Conservation (phyloP, 2,113 vertebrate genomes). For the Bos taurus region DNA sequence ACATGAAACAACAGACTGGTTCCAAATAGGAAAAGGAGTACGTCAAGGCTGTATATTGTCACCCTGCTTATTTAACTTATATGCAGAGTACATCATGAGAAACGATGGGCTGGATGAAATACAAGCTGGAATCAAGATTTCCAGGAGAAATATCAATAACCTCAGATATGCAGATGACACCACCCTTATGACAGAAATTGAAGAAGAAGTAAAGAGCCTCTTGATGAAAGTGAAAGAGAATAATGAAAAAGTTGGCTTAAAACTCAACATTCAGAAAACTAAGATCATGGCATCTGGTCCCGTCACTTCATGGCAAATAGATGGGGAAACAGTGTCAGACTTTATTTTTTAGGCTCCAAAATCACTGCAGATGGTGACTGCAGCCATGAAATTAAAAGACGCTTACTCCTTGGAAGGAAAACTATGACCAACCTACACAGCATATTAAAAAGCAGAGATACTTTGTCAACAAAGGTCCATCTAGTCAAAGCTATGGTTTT, state of each 20-base stretch:
- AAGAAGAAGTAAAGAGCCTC: background rate
- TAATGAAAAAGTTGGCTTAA: background rate
- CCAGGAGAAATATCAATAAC: background rate
- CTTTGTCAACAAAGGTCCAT: background rate
- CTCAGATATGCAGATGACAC: background rate
- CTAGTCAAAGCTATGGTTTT: background rate
- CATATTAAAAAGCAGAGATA: background rate
- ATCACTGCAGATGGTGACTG: background rate
- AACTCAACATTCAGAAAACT: background rate
- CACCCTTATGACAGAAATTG: background rate
- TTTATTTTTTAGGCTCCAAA: background rate
- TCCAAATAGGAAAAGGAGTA: background rate
- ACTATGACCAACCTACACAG: background rate
- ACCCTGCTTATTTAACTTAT: background rate
- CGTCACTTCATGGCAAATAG: background rate
- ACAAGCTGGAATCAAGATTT: background rate
- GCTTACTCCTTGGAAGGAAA: background rate
- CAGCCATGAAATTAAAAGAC: background rate
- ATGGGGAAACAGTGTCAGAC: background rate
- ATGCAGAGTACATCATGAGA: background rate
- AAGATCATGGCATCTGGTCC: background rate
- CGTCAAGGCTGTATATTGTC: background rate
- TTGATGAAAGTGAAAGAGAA: background rate
- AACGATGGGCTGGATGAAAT: fast-evolving
- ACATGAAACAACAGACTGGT: background rate